phyloP scores from a whole-genome alignment of 2,113 vertebrate genomes.

The Oxyruncus cristatus region DNA sequence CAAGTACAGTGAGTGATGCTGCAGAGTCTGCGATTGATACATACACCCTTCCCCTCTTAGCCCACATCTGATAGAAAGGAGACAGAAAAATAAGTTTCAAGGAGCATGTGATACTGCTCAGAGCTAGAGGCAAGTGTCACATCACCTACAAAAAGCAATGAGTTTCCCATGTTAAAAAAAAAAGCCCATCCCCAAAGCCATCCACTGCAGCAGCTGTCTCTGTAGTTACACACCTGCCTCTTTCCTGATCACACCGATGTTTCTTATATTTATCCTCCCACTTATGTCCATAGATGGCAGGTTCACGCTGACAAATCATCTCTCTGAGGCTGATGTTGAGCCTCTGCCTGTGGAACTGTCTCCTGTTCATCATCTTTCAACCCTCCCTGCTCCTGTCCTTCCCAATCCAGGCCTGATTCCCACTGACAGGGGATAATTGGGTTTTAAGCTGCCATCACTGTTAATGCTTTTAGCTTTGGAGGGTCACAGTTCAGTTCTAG shows the following conservation, averaged over 20 bases:
- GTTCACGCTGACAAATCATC: background rate
- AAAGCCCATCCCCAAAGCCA: background rate
- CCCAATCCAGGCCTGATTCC: background rate
- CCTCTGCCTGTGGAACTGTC: background rate
- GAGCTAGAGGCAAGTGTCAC: constrained; percentile 10
- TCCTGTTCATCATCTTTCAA: background rate
- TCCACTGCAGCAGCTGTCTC: background rate
- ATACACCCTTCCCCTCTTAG: background rate
- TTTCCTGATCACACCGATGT: background rate
- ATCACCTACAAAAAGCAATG: constrained; percentile 6
- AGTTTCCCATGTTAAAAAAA: background rate
- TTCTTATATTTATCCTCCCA: background rate
- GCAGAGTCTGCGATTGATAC: background rate
- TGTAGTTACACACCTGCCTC: background rate
- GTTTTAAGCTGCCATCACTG: background rate
- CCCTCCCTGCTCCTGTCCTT: background rate
- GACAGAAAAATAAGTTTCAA: constrained; percentile 12
- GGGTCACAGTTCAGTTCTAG: background rate
- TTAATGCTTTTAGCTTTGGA: background rate
- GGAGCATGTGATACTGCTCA: background rate
- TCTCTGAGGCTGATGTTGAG: background rate
- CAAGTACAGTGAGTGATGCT: background rate
- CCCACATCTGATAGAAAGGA: background rate
- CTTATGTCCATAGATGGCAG: background rate
- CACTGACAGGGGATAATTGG: background rate